Evolutionary conservation across 1,140 invertebrate genomes (phyloP).

Genomic region (Arctopsyche grandis): DNA sequence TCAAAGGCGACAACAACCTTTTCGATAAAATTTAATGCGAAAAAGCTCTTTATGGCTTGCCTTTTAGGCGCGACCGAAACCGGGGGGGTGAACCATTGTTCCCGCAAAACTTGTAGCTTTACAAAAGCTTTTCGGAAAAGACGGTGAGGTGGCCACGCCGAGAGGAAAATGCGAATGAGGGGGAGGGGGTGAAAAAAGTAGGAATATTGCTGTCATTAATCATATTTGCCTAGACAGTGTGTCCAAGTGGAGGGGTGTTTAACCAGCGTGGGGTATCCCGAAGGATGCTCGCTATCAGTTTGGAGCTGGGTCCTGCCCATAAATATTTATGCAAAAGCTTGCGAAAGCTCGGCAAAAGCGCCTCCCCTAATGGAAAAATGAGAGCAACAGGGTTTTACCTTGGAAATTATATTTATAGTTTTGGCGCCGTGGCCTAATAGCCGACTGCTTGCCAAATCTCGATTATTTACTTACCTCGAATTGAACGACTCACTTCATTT

Average conservation of each 20-base stretch:
- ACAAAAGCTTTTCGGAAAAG: neutral
- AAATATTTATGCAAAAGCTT: slow-evolving; percentile 37
- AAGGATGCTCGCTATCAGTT: slow-evolving; percentile 12
- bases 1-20: no score
- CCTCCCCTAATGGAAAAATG: slow-evolving; percentile 20
- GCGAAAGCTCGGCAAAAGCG: slow-evolving; percentile 22
- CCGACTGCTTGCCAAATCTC: neutral
- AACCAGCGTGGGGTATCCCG: neutral
- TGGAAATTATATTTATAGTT: neutral
- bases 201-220: neutral
- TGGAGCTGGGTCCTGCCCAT: neutral
- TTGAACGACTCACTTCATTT: no score
- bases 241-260: neutral
- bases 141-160: neutral
- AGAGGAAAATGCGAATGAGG: no score
- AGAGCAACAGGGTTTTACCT: slow-evolving; percentile 20
- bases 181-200: neutral
- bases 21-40: neutral
- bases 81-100: neutral
- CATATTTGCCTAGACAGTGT: slow-evolving; percentile 7
- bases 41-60: neutral
- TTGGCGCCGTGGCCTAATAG: neutral
- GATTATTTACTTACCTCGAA: no score
- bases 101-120: neutral
- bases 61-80: neutral